Percentiles rank a stretch among this genome's conserved stretches.
Conservation (phyloP, 2,113 vertebrate genomes). For the Prolemur simus region DNA sequence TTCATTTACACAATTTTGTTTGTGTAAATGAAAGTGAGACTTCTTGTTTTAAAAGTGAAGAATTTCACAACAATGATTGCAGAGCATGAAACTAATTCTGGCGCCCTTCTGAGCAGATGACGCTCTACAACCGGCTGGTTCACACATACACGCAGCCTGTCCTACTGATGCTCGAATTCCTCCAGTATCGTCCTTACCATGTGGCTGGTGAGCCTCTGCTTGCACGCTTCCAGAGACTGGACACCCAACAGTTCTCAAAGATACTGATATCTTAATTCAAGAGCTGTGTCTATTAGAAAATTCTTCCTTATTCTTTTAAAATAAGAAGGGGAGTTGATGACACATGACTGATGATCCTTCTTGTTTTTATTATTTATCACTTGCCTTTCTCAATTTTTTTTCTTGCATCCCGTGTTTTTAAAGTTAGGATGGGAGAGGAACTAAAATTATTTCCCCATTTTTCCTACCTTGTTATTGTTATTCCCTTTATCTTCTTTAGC, state of each 20-base stretch:
- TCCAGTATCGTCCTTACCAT: not conserved
- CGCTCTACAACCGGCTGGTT: not conserved
- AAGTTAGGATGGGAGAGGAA: not conserved
- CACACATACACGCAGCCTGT: not conserved
- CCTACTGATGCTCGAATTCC: not conserved
- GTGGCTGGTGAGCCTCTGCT: not conserved
- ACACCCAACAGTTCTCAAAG: not conserved
- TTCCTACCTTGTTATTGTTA: not conserved
- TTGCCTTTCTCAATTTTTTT: not conserved
- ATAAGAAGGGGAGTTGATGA: not conserved
- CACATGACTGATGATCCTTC: not conserved
- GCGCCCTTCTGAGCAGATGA: accelerated
- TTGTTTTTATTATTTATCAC: not conserved
- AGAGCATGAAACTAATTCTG: not conserved
- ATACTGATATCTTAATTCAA: not conserved
- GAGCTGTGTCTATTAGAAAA: not conserved
- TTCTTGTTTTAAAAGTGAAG: not conserved
- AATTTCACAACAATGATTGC: not conserved
- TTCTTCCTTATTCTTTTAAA: not conserved
- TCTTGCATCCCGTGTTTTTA: not conserved
- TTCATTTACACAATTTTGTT: not conserved
- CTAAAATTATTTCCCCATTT: not conserved
- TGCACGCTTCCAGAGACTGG: not conserved
- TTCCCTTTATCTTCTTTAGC: not conserved
- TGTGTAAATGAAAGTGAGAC: not conserved